These are phyloP conservation scores for Ricordea florida DNA, from an alignment of 92 coral and sea anemone genomes.

Conservation along the genomic window DNA sequence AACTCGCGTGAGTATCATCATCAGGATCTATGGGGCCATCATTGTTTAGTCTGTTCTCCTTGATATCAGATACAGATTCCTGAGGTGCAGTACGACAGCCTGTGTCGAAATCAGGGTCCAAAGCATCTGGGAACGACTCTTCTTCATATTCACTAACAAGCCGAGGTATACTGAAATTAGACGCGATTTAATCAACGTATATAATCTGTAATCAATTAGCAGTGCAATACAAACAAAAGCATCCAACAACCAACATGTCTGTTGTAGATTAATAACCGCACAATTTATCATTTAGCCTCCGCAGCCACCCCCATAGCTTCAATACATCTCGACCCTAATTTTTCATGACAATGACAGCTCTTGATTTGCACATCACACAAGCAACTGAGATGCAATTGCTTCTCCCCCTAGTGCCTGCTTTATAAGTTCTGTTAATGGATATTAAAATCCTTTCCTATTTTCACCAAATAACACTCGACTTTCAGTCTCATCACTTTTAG, in stretches of 20 bases:
- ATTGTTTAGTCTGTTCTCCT: constrained; percentile 23
- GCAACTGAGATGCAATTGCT: constrained; percentile 5
- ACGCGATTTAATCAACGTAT: constrained; percentile 4
- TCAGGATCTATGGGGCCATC: constrained; percentile 25
- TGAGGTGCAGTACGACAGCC: constrained; percentile 28
- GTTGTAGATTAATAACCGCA: background rate
- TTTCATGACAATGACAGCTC: constrained; percentile 7
- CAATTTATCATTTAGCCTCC: background rate
- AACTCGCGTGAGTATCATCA: constrained; percentile 4
- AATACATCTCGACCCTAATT: background rate
- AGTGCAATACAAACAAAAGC: background rate
- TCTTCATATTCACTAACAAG: constrained; percentile 23
- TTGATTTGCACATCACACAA: constrained; percentile 8
- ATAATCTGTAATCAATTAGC: background rate
- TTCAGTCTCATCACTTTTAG: too few relatives aligned
- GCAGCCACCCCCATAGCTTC: background rate
- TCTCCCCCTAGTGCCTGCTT: too few relatives aligned
- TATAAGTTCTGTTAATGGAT: too few relatives aligned
- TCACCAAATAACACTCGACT: too few relatives aligned
- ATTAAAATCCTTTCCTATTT: too few relatives aligned
- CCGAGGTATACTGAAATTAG: constrained; percentile 37
- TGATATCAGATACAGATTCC: constrained; percentile 30
- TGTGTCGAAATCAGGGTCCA: constrained; percentile 27
- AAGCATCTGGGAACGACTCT: constrained; percentile 28
- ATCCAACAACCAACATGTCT: background rate